Conservation (phyloP, 2,113 vertebrate species). For the Campylomormyrus tamandua region DNA sequence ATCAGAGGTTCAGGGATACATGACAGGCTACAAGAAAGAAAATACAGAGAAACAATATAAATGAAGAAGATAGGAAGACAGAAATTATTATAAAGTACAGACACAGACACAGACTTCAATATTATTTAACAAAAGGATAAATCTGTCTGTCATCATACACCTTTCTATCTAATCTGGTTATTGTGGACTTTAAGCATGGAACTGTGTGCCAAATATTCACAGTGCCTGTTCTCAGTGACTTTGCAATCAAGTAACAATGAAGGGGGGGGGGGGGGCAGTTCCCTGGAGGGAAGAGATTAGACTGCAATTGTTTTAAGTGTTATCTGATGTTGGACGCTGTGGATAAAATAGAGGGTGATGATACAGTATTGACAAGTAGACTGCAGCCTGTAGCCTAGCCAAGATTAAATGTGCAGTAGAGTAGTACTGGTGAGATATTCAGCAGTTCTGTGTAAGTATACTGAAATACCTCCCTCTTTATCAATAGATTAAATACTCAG, state of each 20-base stretch:
- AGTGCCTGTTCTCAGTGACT: not conserved
- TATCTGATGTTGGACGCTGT: constrained; percentile 6
- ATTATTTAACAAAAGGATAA: not conserved
- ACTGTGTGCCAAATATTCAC: not conserved
- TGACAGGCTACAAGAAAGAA: not conserved
- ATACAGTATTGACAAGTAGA: not conserved
- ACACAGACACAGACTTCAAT: not conserved
- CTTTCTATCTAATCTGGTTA: not conserved
- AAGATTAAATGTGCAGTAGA: not conserved
- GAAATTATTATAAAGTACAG: not conserved
- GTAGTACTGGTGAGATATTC: not conserved
- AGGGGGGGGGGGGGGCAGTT: not conserved
- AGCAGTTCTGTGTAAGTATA: not conserved
- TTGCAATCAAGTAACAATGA: constrained; percentile 3
- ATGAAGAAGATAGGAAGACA: too few species aligned
- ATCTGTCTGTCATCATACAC: not conserved
- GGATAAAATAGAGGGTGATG: not conserved
- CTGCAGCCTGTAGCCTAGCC: not conserved
- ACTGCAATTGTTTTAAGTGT: constrained; percentile 11
- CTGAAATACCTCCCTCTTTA: not conserved
- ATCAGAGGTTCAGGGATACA: not conserved
- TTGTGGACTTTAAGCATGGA: not conserved
- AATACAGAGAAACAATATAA: not conserved
- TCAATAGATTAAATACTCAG: not conserved
- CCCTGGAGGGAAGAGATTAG: not conserved